These are phyloP conservation scores for Imbricaverruca yamaguchii DNA, from an alignment of 2,888 invertebrate genomes.

Conservation along the genomic window DNA sequence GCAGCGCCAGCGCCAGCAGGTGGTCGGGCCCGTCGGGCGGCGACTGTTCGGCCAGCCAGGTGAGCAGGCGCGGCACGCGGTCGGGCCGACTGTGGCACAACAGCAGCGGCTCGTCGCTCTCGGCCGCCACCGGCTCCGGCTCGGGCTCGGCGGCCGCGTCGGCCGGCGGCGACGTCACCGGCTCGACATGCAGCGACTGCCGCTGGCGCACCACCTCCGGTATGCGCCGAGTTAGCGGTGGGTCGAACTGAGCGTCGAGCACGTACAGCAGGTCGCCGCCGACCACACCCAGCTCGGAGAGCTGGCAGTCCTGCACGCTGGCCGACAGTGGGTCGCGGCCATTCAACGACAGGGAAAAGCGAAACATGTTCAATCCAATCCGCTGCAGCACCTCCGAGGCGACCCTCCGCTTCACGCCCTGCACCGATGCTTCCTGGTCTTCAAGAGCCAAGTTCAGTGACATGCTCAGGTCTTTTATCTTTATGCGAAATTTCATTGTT, in stretches of 20 bases:
- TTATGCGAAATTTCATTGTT: neutral
- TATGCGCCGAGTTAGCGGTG: neutral
- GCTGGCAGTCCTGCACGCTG: neutral
- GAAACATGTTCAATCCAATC: neutral
- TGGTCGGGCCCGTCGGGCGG: neutral
- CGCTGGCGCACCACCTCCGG: neutral
- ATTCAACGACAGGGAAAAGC: neutral
- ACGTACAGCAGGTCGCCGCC: slow-evolving; percentile 17
- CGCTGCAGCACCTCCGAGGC: neutral
- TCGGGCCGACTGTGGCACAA: neutral
- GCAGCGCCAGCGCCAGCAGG: slow-evolving; percentile 13
- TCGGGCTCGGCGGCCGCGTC: too few relatives aligned
- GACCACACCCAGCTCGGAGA: slow-evolving; percentile 10
- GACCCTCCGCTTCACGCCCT: neutral
- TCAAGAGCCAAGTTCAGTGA: neutral
- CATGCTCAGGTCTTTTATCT: neutral
- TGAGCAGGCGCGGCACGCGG: slow-evolving; percentile 16
- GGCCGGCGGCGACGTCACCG: neutral
- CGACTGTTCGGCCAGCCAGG: slow-evolving; percentile 10
- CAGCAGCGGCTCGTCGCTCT: neutral
- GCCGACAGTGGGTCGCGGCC: neutral
- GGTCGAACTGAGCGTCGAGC: neutral
- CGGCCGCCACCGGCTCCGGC: neutral
- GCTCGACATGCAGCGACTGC: neutral
- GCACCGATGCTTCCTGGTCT: neutral